A percentile compares a stretch with the other conserved stretches of the same genome.
phyloP scores from a whole-genome alignment of 2,888 invertebrate species.

The Cerastoderma edule region DNA sequence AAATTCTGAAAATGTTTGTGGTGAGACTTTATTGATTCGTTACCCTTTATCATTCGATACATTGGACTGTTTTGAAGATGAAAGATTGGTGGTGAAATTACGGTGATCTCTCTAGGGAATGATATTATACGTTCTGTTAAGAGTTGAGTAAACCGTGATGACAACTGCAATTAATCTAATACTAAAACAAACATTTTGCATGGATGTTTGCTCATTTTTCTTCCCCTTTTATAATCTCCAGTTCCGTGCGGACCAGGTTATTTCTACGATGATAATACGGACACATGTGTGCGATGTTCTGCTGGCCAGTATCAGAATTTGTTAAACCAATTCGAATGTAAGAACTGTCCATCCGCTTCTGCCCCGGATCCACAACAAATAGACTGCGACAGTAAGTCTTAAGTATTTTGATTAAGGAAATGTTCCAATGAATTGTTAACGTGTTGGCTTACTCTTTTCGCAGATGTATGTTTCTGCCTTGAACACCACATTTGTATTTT shows the following conservation, averaged over 20 bases:
- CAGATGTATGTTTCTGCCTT: neutral
- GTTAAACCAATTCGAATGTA: conserved; percentile 2
- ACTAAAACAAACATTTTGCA: too few relatives aligned
- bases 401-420: neutral
- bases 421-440: neutral
- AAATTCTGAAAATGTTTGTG: neutral
- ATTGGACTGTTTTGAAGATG: too few relatives aligned
- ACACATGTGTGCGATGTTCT: neutral
- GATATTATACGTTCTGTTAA: too few relatives aligned
- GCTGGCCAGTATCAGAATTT: neutral
- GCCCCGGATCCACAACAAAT: conserved; percentile 8
- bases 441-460: neutral
- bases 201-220: too few relatives aligned
- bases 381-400: conserved; percentile 16
- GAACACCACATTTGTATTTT: too few relatives aligned
- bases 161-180: too few relatives aligned
- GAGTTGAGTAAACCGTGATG: too few relatives aligned
- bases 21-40: conserved; percentile 2
- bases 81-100: too few relatives aligned
- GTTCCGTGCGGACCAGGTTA: conserved; percentile 13
- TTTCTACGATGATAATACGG: neutral
- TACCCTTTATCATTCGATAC: too few relatives aligned
- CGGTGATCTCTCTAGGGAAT: too few relatives aligned
- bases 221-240: too few relatives aligned
- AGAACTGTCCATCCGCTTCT: neutral